These are phyloP conservation scores for Nylanderia fulva DNA, from an alignment of 1,140 invertebrate genomes.

Conservation along the genomic window DNA sequence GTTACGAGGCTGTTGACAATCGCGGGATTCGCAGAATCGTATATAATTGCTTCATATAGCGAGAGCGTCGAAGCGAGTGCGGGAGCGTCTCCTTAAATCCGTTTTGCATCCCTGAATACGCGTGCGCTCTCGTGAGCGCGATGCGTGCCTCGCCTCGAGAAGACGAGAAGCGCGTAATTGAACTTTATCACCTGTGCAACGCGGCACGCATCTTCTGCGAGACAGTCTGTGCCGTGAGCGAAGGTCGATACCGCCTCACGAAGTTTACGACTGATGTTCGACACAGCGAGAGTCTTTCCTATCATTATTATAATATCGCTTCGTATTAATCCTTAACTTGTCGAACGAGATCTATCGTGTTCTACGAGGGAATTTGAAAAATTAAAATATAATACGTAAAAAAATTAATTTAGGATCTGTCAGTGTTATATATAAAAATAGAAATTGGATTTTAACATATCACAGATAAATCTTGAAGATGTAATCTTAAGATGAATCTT, in stretches of 20 bases:
- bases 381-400: not conserved
- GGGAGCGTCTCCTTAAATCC: slow-evolving; percentile 66
- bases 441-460: too few species aligned
- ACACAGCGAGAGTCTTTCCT: slow-evolving; percentile 11
- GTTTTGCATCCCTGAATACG: slow-evolving; percentile 67
- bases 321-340: not conserved
- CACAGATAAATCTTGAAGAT: too few species aligned
- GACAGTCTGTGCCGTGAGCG: slow-evolving; percentile 44
- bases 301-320: not conserved
- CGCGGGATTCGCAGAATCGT: slow-evolving; percentile 78
- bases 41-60: slow-evolving; percentile 80
- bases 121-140: not conserved
- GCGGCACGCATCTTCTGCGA: slow-evolving; percentile 13
- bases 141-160: slow-evolving; percentile 25
- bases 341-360: not conserved
- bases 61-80: slow-evolving; percentile 30
- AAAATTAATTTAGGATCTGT: not conserved
- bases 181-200: slow-evolving; percentile 71
- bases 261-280: slow-evolving; percentile 29
- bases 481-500: too few species aligned
- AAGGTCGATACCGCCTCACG: slow-evolving; percentile 13
- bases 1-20: slow-evolving; percentile 78
- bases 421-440: not conserved
- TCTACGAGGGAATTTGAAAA: not conserved
- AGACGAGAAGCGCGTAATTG: slow-evolving; percentile 69